Evolutionary conservation across 2,888 invertebrate species (phyloP).

Genomic region (Trypoxylon attenuatum): DNA sequence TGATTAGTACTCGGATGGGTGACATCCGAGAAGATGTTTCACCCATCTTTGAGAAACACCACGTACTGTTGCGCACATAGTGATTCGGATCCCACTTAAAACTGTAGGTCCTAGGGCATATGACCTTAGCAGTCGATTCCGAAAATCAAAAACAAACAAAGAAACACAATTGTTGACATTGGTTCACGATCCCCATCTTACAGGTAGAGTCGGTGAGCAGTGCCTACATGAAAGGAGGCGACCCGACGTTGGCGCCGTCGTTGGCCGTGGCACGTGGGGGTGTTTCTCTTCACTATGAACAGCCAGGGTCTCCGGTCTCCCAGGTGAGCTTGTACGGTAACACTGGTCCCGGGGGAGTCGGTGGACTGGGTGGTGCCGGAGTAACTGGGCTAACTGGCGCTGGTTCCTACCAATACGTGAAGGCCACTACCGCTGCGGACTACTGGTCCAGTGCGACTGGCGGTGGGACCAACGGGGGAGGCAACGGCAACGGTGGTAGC

Average conservation of each 20-base stretch:
- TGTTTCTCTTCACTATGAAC: slow-evolving; percentile 77
- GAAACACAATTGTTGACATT: neutral
- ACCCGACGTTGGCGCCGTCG: slow-evolving; percentile 82
- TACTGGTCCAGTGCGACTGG: slow-evolving; percentile 59
- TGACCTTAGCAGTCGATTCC: no score
- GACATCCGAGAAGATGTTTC: no score
- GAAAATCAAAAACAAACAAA: no score
- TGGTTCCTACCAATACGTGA: slow-evolving; percentile 77
- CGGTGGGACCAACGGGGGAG: no score
- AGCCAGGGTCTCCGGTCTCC: slow-evolving; percentile 77
- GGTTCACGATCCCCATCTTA: neutral
- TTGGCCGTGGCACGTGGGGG: slow-evolving; percentile 73
- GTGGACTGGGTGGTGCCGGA: slow-evolving; percentile 42
- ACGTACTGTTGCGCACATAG: no score
- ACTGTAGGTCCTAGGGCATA: no score
- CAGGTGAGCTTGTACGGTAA: slow-evolving; percentile 80
- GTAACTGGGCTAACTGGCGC: slow-evolving; percentile 60
- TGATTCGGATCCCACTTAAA: no score
- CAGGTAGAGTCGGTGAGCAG: slow-evolving; percentile 75
- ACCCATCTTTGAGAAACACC: no score
- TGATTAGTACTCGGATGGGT: no score
- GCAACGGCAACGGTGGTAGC: no score
- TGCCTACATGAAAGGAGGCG: slow-evolving; percentile 80
- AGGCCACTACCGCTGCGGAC: slow-evolving; percentile 74
- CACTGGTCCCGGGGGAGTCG: slow-evolving; percentile 54